Evolutionary conservation across 1,140 invertebrate genomes (phyloP), one percentile per base, ranked within the genome.

Genomic region (Drosophila kurseongensis): DNA sequence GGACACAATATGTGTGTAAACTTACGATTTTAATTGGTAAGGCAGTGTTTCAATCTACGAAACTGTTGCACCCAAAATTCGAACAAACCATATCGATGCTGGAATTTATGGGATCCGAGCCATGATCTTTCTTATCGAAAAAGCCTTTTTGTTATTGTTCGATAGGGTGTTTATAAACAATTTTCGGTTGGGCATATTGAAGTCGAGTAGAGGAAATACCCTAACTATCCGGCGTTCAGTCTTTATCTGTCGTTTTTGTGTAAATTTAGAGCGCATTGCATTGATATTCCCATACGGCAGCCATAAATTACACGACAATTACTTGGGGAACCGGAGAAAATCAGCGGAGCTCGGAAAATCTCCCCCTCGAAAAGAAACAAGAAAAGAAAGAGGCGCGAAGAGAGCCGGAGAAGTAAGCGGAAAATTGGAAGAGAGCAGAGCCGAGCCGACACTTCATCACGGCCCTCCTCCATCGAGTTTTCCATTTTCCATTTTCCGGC

Each of bases 221-320:
- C 23, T 10, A 29, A 51, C 48, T 35, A 51, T 51, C 9, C 54
- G 10, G 5, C 32, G 9, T 36, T 60, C 23, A 23, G 29, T 32
- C 10, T 5, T 32, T 40, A 50, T 71, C 41, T 56, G 10, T 16
- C 36, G 16, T 14, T 54, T 50, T 52, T 78, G 62, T 48, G 77
- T 85, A 85, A 85, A 78, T 85, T 85, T 85, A 85, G 81, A 85
- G 51, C 76, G 44, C 65, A 82, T 68, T 69, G 76, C 83, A 88
- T 86, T 88, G 83, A 86, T 86, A 86, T 88, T 86, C 83, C 83
- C 83, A 86, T 86, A 77, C 83, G 83, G 81, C 55, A 67, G 71
- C 71, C 71, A 86, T 86, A 86, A 86, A 86, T 86, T 83, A 86
- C 79, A 79, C 57, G 83, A 86, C 79, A 86, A 86, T 86, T 86